phyloP scores from a whole-genome alignment of 2,113 vertebrate species.

The Vidua chalybeata region DNA sequence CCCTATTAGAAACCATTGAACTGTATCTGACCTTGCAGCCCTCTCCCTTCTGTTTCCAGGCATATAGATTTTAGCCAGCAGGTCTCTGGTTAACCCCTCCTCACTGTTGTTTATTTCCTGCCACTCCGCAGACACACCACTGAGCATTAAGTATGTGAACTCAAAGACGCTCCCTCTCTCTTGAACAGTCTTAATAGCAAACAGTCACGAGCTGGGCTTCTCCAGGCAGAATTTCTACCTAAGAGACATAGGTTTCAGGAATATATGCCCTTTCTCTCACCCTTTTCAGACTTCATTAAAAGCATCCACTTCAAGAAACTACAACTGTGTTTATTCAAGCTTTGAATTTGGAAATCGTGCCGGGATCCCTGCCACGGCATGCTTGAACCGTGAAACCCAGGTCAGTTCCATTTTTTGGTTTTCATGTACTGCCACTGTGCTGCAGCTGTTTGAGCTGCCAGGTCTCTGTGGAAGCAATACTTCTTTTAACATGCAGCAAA shows the following conservation, averaged over 20 bases:
- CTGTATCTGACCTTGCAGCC: background rate
- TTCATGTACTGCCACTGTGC: background rate
- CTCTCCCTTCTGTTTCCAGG: background rate
- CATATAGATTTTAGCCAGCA: constrained; percentile 25
- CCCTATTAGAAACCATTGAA: background rate
- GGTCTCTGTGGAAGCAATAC: background rate
- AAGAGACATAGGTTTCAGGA: constrained; percentile 16
- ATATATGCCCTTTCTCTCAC: constrained; percentile 45
- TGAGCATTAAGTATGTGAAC: constrained; percentile 42
- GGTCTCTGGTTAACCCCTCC: constrained; percentile 47
- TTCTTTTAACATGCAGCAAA: constrained; percentile 49
- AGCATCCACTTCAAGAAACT: constrained; percentile 42
- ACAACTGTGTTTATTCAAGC: constrained; percentile 38
- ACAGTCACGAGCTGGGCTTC: constrained; percentile 8
- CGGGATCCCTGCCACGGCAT: constrained; percentile 17
- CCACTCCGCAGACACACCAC: constrained; percentile 13
- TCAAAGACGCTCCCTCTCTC: constrained; percentile 26
- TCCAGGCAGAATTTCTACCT: constrained; percentile 33
- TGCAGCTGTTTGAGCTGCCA: background rate
- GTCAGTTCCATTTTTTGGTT: constrained; percentile 53
- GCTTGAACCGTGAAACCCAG: constrained; percentile 47
- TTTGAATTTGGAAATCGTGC: constrained; percentile 26
- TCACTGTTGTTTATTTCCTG: constrained; percentile 39
- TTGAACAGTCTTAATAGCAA: background rate
- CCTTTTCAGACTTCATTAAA: constrained; percentile 54